These are phyloP conservation scores for Fregata magnificens DNA, from an alignment of 2,113 vertebrate species.

Conservation along the genomic window DNA sequence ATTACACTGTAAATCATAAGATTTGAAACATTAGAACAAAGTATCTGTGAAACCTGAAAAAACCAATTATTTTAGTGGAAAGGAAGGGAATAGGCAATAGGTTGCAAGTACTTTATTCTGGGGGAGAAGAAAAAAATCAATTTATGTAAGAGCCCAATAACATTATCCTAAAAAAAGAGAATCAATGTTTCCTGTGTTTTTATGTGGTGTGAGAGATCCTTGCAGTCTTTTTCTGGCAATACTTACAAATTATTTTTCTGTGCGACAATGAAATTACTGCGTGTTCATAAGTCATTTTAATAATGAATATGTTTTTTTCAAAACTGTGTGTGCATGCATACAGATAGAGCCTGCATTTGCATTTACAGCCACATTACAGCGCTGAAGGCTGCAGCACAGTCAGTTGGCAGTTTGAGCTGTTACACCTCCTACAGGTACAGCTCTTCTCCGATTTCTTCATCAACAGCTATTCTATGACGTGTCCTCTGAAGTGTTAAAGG, in stretches of 20 bases:
- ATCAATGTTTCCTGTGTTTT: not conserved
- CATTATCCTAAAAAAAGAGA: slow-evolving; percentile 33
- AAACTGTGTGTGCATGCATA: no score
- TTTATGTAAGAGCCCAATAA: slow-evolving; percentile 26
- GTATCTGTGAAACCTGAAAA: slow-evolving; percentile 4
- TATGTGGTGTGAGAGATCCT: not conserved
- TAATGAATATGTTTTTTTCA: not conserved
- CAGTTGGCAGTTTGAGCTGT: not conserved
- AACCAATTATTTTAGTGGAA: slow-evolving; percentile 48
- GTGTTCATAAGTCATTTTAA: not conserved
- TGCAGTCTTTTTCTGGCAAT: not conserved
- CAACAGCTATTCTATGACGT: not conserved
- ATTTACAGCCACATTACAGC: not conserved
- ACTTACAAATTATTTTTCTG: slow-evolving; percentile 1
- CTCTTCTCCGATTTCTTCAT: not conserved
- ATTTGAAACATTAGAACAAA: slow-evolving; percentile 46
- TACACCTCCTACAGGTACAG: not conserved
- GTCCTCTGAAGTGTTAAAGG: not conserved
- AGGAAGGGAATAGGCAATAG: not conserved
- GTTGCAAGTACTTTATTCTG: not conserved
- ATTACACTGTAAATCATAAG: slow-evolving; percentile 35
- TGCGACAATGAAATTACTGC: not conserved
- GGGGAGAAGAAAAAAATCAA: not conserved
- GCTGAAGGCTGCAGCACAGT: not conserved
- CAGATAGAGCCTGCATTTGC: not conserved